A percentile compares a stretch with the other conserved stretches of the same genome.
phyloP scores from a whole-genome alignment of 2,888 invertebrate species.

The Augiades crinisus region DNA sequence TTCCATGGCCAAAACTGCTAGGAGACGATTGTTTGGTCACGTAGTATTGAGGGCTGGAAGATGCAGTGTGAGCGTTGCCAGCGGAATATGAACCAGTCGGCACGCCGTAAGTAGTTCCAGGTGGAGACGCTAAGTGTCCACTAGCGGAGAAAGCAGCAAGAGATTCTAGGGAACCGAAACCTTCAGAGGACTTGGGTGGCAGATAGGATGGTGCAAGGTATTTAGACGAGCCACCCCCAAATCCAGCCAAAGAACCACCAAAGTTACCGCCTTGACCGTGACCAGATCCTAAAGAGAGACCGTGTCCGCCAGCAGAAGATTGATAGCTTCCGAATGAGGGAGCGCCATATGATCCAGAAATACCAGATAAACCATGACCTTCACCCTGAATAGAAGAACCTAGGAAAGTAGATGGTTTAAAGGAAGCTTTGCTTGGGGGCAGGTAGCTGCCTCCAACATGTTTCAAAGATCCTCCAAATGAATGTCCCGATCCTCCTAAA shows the following conservation, averaged over 20 bases:
- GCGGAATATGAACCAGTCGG: constrained; percentile 53
- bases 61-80: constrained; percentile 53
- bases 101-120: constrained; percentile 57
- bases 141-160: constrained; percentile 54
- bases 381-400: constrained; percentile 64
- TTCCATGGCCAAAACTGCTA: constrained; percentile 53
- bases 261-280: constrained; percentile 48
- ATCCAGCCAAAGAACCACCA: constrained; percentile 50
- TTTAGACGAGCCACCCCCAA: constrained; percentile 57
- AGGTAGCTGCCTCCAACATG: constrained; percentile 47
- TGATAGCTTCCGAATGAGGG: constrained; percentile 49
- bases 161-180: constrained; percentile 52
- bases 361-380: constrained; percentile 50
- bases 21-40: constrained; percentile 52
- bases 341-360: constrained; percentile 51
- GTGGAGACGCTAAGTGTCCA: constrained; percentile 57
- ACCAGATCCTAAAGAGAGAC: constrained; percentile 45
- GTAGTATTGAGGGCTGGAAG: constrained; percentile 60
- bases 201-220: constrained; percentile 52
- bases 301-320: constrained; percentile 41
- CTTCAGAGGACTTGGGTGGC: constrained; percentile 52
- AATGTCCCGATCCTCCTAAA: constrained; percentile 41
- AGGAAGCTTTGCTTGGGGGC: constrained; percentile 57
- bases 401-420: constrained; percentile 72
- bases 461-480: constrained; percentile 52